Conservation (phyloP, 2,797 vertebrate genomes). For the Sebastes steindachneri region DNA sequence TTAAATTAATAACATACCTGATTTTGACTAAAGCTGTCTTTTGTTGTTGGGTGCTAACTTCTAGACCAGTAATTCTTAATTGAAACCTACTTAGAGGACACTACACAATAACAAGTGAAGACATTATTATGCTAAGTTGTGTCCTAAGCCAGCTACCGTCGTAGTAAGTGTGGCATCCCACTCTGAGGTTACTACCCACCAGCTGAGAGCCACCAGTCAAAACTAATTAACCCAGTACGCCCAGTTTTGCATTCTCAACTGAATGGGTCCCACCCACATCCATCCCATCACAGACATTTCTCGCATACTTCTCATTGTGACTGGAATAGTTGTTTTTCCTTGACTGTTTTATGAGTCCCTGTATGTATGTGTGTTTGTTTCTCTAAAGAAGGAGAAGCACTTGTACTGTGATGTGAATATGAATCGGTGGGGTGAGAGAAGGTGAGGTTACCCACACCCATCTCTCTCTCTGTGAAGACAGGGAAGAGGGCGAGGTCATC, state of each 20-base stretch:
- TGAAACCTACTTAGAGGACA: background rate
- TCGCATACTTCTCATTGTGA: constrained; percentile 72
- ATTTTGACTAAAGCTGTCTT: background rate
- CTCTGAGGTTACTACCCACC: constrained; percentile 5
- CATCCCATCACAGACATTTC: constrained; percentile 66
- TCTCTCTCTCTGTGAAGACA: background rate
- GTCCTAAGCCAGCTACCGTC: background rate
- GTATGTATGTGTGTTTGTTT: background rate
- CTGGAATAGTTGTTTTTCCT: constrained; percentile 60
- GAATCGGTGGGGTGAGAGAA: background rate
- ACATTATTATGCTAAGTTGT: background rate
- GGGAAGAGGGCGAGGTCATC: background rate
- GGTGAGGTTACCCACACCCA: background rate
- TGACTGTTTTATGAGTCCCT: constrained; percentile 39
- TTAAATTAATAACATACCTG: background rate
- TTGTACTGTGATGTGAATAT: constrained; percentile 18
- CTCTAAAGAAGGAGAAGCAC: background rate
- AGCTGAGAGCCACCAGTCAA: constrained; percentile 31
- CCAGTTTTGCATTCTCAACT: constrained; percentile 46
- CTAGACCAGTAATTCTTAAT: background rate
- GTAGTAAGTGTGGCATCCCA: background rate
- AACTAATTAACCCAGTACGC: constrained; percentile 48
- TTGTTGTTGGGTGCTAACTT: background rate
- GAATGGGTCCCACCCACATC: constrained; percentile 44
- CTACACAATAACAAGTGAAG: background rate